A percentile compares a stretch with the other conserved stretches of the same genome.
phyloP scores from a whole-genome alignment of 2,113 vertebrate species.

The Corythaixoides concolor region DNA sequence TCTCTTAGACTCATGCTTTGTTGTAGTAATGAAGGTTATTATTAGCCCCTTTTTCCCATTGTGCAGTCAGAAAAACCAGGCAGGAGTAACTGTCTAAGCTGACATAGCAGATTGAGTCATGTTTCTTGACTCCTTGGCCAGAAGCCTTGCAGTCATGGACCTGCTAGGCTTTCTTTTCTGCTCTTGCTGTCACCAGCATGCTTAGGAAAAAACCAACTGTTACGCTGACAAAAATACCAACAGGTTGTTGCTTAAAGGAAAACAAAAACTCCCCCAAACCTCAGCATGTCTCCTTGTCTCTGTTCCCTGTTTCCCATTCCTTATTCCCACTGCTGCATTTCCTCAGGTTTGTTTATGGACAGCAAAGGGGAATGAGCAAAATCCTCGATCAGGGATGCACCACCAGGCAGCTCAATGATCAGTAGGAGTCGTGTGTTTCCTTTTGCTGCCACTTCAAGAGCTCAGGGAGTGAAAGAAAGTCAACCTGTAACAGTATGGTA shows the following conservation, averaged over 20 bases:
- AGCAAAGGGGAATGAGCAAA: neutral
- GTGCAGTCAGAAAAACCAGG: neutral
- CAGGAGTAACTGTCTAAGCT: neutral
- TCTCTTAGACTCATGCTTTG: neutral
- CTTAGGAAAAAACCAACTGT: neutral
- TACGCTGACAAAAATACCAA: neutral
- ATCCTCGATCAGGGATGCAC: neutral
- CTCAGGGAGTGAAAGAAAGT: neutral
- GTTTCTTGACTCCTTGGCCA: neutral
- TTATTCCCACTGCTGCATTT: neutral
- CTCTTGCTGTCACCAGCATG: neutral
- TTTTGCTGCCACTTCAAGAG: neutral
- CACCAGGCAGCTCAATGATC: rapidly evolving
- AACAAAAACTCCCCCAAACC: neutral
- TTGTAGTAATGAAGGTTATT: neutral
- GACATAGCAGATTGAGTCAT: neutral
- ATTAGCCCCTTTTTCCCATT: neutral
- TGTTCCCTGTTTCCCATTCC: neutral
- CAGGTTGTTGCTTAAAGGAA: neutral
- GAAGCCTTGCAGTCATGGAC: neutral
- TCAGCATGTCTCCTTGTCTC: neutral
- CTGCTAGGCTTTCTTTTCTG: neutral
- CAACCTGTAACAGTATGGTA: neutral
- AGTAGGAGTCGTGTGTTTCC: neutral
- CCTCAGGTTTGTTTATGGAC: neutral